A percentile compares a stretch with the other conserved stretches of the same genome.
These are phyloP conservation scores for Pseudeuparius sepicola DNA, from an alignment of 2,888 invertebrate genomes.

Conservation along the genomic window DNA sequence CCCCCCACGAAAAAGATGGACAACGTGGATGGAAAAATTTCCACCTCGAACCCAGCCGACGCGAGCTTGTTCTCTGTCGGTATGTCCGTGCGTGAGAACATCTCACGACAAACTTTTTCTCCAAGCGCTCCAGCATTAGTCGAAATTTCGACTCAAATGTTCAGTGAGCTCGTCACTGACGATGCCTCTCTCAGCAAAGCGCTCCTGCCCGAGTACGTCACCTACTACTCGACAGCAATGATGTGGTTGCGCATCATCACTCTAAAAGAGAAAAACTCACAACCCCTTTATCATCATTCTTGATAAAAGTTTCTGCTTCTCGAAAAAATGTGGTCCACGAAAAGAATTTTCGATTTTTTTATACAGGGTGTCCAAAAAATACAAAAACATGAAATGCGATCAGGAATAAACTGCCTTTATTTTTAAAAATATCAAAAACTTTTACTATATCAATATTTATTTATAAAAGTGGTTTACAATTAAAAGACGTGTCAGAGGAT, in stretches of 20 bases:
- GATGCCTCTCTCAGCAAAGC: slow-evolving; percentile 12
- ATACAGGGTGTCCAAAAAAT: too few relatives aligned
- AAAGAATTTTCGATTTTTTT: too few relatives aligned
- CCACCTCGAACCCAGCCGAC: slow-evolving; percentile 8
- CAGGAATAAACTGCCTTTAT: too few relatives aligned
- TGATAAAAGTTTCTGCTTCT: too few relatives aligned
- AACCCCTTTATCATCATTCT: too few relatives aligned
- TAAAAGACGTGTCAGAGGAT: too few relatives aligned
- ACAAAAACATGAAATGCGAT: too few relatives aligned
- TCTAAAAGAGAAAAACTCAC: slow-evolving; percentile 16
- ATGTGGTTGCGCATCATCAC: slow-evolving; percentile 16
- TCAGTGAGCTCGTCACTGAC: slow-evolving; percentile 13
- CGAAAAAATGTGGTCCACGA: too few relatives aligned
- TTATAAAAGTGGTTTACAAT: too few relatives aligned
- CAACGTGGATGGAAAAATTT: slow-evolving; percentile 4
- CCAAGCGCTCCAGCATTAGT: slow-evolving; percentile 12
- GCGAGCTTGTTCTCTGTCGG: slow-evolving; percentile 6
- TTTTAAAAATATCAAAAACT: too few relatives aligned
- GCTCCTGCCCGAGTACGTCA: slow-evolving; percentile 15
- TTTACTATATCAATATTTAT: too few relatives aligned
- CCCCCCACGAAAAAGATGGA: too few relatives aligned
- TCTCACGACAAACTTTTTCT: slow-evolving; percentile 8
- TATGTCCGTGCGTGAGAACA: slow-evolving; percentile 10
- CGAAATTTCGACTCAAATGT: slow-evolving; percentile 12
- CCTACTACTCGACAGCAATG: slow-evolving; percentile 16